Evolutionary conservation across 2,888 invertebrate genomes (phyloP).

Genomic region (Dicyrtoma fusca): DNA sequence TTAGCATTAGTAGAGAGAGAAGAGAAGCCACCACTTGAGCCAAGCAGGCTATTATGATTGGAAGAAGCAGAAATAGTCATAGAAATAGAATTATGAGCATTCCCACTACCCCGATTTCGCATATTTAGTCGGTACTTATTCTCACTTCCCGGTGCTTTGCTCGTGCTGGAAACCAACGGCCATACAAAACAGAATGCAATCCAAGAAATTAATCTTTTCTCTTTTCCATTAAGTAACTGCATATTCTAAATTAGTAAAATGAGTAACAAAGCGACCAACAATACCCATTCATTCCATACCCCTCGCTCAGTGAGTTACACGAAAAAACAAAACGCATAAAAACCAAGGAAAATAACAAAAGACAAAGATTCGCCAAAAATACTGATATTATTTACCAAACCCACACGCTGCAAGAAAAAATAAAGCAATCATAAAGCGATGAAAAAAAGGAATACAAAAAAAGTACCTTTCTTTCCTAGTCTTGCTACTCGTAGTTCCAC

Average conservation of each 20-base stretch:
- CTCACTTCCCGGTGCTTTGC: constrained; percentile 29
- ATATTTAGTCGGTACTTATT: neutral
- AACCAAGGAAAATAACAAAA: too few species aligned
- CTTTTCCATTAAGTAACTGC: too few species aligned
- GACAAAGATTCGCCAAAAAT: too few species aligned
- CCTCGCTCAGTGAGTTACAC: too few species aligned
- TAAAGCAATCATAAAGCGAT: neutral
- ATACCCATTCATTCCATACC: too few species aligned
- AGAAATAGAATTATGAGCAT: constrained; percentile 8
- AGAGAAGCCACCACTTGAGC: too few species aligned
- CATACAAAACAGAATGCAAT: neutral
- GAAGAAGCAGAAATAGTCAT: neutral
- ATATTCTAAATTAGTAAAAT: too few species aligned
- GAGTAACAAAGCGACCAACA: neutral
- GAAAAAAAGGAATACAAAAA: constrained; percentile 5
- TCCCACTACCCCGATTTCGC: constrained; percentile 2
- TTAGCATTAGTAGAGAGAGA: neutral
- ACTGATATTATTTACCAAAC: too few species aligned
- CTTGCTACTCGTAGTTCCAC: constrained; percentile 29
- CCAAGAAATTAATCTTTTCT: constrained; percentile 3
- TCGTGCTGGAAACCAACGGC: constrained; percentile 22
- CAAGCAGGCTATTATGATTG: too few species aligned
- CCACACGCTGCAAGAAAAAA: too few species aligned
- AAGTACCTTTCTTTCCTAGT: constrained; percentile 42
- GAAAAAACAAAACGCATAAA: too few species aligned